A percentile compares a stretch with the other conserved stretches of the same genome.
These are phyloP conservation scores for Poecilus cupreus DNA, from an alignment of 2,888 invertebrate genomes.

Conservation along the genomic window DNA sequence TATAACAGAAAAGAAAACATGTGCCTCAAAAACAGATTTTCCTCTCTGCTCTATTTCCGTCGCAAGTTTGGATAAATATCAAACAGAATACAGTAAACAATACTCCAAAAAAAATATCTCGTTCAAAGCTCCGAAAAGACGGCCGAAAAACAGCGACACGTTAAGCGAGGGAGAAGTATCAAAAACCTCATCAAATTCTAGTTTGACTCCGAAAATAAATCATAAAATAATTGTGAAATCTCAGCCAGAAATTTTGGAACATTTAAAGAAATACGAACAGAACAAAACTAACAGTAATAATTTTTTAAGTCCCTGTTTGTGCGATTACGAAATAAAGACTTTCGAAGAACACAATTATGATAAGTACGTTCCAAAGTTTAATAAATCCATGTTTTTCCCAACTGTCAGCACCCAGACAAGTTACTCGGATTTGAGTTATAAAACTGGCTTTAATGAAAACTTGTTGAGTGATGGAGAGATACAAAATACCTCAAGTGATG, in stretches of 20 bases:
- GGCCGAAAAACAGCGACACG: background rate
- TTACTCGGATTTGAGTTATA: background rate
- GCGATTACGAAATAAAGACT: constrained; percentile 23
- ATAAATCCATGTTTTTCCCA: background rate
- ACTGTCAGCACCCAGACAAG: constrained; percentile 36
- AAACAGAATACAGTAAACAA: constrained; percentile 1
- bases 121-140: too few relatives aligned
- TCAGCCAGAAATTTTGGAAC: background rate
- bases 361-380: constrained; percentile 5
- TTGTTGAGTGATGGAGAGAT: constrained; percentile 50
- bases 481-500: background rate
- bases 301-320: background rate
- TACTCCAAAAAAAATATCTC: background rate
- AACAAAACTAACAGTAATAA: background rate
- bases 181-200: background rate
- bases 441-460: background rate
- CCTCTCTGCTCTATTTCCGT: background rate
- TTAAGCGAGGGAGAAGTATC: background rate
- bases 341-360: background rate
- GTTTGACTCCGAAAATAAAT: background rate
- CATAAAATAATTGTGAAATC: background rate
- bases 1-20: background rate
- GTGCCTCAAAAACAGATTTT: background rate
- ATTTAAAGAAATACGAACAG: constrained; percentile 46
- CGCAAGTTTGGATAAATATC: constrained; percentile 8